Evolutionary conservation across 2,113 vertebrate genomes (phyloP), one percentile per base, ranked within the genome.

Genomic region (Pampusana beccarii): DNA sequence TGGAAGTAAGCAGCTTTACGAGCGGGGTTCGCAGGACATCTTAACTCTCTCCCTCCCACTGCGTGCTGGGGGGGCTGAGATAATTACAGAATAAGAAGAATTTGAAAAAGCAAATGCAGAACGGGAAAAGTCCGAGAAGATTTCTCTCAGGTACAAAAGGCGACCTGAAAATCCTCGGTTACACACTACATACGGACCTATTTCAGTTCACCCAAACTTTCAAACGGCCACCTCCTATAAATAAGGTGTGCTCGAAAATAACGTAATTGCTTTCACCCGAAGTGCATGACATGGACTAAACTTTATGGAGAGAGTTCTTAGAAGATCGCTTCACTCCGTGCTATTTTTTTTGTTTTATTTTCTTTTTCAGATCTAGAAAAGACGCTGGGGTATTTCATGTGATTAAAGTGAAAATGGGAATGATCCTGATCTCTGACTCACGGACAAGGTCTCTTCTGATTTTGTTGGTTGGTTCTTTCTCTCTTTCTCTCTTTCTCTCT

Each of bases 1-100:
- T 98, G 98, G 97, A 98, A 98, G 96, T 95, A 95, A 98, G 97
- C 97, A 97, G 96, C 97, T 98, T 98, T 98, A 98, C 95, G 97
- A 98, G 97, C 97, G 6, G 74, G 89, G 72, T 98, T 98, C 94
- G 95, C 97, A 97, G 97, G 97, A 97, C 94, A 95, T 97, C 97
- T 98, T 98, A 97, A 98, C 98, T 97, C 98, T 97, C 95, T 97
- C 97, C 92, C 95, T 98, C 97, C 98, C 97, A 96, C 82, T 31
- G 65, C 42, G 93, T 92, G 64, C 72, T 83, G 94, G 87, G 66
- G 36, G 48, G 42, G 57, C 48, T 58, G 44, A 92, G 85, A 95
- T 95, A 97, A 97, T 96, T 86, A 56, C 58, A 92, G 95, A 97
- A 96, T 79, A 83, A 81, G 94, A 74, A 92, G 44, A 90, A 93